Conservation (phyloP, 2,113 vertebrate genomes). For the Rhagologus leucostigma region DNA sequence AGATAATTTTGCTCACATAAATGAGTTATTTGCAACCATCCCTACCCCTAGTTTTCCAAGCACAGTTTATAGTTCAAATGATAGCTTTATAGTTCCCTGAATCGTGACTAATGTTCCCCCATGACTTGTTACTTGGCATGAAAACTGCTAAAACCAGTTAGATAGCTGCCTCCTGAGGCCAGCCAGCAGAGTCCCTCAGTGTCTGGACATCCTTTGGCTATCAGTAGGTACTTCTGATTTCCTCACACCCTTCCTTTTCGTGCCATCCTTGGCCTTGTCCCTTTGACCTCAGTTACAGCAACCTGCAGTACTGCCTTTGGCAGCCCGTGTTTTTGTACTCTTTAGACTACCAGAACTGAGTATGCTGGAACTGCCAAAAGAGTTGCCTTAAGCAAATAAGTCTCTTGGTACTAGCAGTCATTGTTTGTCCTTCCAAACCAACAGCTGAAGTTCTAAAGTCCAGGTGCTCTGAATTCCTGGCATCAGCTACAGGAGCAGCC, state of each 20-base stretch:
- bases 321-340: background rate
- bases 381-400: background rate
- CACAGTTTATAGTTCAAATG: background rate
- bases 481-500: background rate
- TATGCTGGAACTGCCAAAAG: background rate
- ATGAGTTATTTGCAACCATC: background rate
- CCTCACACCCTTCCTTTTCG: background rate
- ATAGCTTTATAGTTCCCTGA: background rate
- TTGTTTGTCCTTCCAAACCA: background rate
- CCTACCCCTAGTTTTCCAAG: background rate
- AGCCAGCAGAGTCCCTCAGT: background rate
- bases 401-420: background rate
- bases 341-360: background rate
- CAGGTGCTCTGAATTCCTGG: background rate
- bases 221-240: background rate
- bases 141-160: background rate
- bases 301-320: background rate
- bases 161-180: background rate
- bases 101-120: background rate
- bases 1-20: background rate
- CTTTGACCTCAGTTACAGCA: background rate
- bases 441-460: background rate
- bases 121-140: constrained; percentile 1
- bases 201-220: background rate
- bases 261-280: background rate